These are phyloP conservation scores for Pteronotus mesoamericanus DNA, from an alignment of 2,797 vertebrate species.

Conservation along the genomic window DNA sequence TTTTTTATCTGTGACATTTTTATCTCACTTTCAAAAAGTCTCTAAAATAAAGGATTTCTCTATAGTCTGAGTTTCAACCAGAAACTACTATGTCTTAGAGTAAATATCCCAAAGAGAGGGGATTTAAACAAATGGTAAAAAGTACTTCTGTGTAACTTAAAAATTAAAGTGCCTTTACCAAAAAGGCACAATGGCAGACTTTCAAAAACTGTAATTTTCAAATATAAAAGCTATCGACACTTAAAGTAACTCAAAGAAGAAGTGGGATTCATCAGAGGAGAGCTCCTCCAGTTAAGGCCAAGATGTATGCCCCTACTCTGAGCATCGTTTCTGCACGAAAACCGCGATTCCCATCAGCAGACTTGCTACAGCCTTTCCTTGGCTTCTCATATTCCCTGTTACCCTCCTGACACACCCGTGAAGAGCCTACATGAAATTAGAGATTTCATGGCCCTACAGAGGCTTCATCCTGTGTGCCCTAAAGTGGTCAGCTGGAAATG, in stretches of 20 bases:
- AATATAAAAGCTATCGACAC: not conserved
- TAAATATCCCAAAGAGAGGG: slow-evolving; percentile 60
- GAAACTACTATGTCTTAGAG: slow-evolving; percentile 54
- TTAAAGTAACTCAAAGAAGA: not conserved
- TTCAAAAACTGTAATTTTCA: not conserved
- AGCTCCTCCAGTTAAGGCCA: not conserved
- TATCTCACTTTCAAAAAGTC: slow-evolving; percentile 12
- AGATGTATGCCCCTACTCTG: not conserved
- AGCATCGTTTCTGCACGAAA: not conserved
- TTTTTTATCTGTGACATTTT: slow-evolving; percentile 41
- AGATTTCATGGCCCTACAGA: not conserved
- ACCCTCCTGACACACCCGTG: not conserved
- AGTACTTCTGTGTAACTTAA: slow-evolving; percentile 39
- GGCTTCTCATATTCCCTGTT: not conserved
- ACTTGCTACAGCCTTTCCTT: not conserved
- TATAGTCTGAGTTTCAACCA: slow-evolving; percentile 58
- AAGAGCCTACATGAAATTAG: not conserved
- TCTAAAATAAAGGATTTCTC: slow-evolving; percentile 47
- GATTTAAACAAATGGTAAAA: not conserved
- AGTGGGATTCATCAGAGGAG: not conserved
- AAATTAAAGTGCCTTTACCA: not conserved
- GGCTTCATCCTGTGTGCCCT: not conserved
- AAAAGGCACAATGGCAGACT: not conserved
- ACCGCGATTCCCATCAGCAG: not conserved
- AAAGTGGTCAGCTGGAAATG: not conserved